Conservation (phyloP, 1,140 invertebrate genomes). For the Dreissena rostriformis region DNA sequence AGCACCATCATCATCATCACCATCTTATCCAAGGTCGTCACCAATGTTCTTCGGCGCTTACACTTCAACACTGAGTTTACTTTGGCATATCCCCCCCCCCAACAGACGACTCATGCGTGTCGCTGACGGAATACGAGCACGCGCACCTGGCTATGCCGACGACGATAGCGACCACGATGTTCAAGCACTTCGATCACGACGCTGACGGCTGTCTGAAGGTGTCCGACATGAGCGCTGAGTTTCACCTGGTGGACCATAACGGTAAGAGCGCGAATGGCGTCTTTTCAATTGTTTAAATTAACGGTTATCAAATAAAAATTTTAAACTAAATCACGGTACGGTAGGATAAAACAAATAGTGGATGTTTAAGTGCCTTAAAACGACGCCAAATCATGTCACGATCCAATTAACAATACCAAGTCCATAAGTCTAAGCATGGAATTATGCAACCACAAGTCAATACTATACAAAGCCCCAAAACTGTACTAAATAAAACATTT, state of each 20-base stretch:
- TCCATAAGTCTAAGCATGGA: background rate
- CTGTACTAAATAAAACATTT: background rate
- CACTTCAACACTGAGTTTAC: background rate
- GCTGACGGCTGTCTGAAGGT: slow-evolving; percentile 1
- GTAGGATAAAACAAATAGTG: too few relatives aligned
- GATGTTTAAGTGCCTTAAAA: too few relatives aligned
- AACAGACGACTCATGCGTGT: slow-evolving; percentile 19
- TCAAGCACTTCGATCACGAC: slow-evolving; percentile 16
- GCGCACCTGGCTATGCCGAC: background rate
- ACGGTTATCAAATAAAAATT: background rate
- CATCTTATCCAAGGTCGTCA: too few relatives aligned
- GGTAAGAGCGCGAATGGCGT: background rate
- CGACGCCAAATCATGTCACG: background rate
- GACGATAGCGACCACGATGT: background rate
- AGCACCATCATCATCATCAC: too few relatives aligned
- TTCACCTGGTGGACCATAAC: slow-evolving; percentile 32
- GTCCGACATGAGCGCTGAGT: slow-evolving; percentile 4
- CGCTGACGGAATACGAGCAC: background rate
- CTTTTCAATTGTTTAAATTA: background rate
- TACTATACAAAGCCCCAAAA: background rate
- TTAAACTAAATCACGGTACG: background rate
- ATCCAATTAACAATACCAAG: too few relatives aligned
- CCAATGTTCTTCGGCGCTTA: too few relatives aligned
- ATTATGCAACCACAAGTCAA: background rate
- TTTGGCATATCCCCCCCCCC: background rate